Conservation (phyloP, 1,140 invertebrate species). For the Pachypeltis micranthus region DNA sequence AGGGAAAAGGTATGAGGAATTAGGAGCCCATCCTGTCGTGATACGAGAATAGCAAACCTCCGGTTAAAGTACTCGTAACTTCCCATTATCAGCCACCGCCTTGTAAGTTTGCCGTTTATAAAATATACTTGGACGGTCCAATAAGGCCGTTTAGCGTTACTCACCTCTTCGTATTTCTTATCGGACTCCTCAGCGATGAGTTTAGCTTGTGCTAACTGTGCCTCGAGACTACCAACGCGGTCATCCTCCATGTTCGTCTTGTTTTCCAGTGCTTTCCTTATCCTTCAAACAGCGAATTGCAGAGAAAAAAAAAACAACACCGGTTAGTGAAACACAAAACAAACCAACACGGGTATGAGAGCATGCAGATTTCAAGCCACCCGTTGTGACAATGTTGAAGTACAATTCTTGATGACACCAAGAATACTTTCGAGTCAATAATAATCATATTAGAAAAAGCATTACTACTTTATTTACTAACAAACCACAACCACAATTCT, state of each 20-base stretch:
- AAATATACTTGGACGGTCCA: no score
- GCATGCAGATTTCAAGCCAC: no score
- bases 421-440: no score
- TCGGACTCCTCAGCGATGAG: constrained; percentile 96
- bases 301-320: not conserved
- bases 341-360: constrained; percentile 4
- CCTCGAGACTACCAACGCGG: constrained; percentile 84
- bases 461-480: no score
- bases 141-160: not conserved
- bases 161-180: constrained; percentile 99
- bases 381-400: no score
- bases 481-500: no score
- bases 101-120: not conserved
- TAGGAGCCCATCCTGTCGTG: constrained; percentile 5
- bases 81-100: constrained; percentile 6
- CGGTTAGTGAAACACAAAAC: constrained; percentile 11
- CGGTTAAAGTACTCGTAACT: no score
- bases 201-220: constrained; percentile 90
- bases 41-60: no score
- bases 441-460: no score
- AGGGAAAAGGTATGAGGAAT: not conserved
- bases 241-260: constrained; percentile 98
- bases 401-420: no score
- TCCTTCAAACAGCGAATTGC: constrained; percentile 50
- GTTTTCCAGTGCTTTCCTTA: constrained; percentile 97